Conservation (phyloP, 2,113 vertebrate genomes). For the Alligator mississippiensis region DNA sequence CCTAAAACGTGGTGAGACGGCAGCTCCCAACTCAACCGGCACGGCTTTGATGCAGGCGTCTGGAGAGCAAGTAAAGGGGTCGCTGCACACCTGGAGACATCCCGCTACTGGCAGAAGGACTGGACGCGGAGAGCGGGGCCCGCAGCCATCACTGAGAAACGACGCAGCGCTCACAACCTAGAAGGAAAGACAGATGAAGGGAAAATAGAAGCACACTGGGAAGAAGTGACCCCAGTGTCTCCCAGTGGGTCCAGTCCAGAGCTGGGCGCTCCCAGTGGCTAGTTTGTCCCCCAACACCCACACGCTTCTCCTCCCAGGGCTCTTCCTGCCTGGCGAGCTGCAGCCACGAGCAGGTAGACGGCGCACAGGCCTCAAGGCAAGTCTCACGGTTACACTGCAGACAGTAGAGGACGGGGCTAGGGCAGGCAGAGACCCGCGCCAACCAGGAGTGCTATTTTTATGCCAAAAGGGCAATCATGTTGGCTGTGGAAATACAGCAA, state of each 20-base stretch:
- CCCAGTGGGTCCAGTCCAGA: not conserved
- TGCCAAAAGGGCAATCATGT: slow-evolving; percentile 34
- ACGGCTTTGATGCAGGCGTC: not conserved
- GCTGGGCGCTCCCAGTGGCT: not conserved
- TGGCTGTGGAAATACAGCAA: slow-evolving; percentile 13
- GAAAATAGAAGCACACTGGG: not conserved
- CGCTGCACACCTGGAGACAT: not conserved
- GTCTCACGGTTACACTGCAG: not conserved
- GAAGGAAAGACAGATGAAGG: not conserved
- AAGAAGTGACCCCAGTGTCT: not conserved
- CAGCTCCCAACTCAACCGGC: not conserved
- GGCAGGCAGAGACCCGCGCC: not conserved
- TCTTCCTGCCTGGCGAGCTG: not conserved
- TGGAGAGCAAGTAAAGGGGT: not conserved
- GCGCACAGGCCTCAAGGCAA: not conserved
- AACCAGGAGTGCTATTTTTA: not conserved
- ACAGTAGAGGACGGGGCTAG: not conserved
- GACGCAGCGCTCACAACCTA: not conserved
- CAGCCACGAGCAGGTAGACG: not conserved
- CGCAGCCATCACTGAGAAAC: too few relatives aligned
- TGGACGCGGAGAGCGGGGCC: too few relatives aligned
- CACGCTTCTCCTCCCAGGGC: not conserved
- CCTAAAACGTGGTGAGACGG: not conserved
- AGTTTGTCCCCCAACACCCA: not conserved
- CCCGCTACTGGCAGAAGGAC: too few relatives aligned